Conservation (phyloP, 2,113 vertebrate species). For the Hydropotes inermis region DNA sequence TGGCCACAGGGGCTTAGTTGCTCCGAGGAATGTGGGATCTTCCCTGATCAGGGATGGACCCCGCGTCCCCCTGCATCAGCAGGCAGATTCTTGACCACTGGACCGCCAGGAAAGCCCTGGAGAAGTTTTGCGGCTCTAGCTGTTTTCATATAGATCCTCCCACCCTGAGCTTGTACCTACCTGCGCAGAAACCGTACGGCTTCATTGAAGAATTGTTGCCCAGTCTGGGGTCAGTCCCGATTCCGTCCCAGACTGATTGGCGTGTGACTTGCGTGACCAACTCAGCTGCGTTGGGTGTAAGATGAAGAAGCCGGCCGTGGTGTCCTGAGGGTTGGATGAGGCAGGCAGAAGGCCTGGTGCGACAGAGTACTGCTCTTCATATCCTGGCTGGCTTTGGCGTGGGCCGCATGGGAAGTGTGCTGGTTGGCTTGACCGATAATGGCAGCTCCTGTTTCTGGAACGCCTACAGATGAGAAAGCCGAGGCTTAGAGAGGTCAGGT, state of each 20-base stretch:
- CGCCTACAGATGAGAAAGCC: not conserved
- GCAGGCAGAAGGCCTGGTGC: not conserved
- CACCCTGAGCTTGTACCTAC: not conserved
- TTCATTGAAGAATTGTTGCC: not conserved
- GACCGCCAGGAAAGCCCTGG: too few species aligned
- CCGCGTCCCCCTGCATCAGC: too few species aligned
- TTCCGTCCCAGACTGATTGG: not conserved
- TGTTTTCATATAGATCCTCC: not conserved
- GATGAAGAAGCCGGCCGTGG: not conserved
- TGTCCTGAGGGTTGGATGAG: not conserved
- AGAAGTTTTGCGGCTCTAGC: not conserved
- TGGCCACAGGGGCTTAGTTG: not conserved
- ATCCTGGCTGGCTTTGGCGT: not conserved
- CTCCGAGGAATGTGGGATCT: too few species aligned
- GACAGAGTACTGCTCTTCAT: not conserved
- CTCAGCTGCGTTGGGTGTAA: not conserved
- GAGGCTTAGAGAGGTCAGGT: not conserved
- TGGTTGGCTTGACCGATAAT: not conserved
- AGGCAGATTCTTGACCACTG: too few species aligned
- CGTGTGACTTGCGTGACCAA: not conserved
- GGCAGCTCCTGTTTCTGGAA: not conserved
- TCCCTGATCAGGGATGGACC: too few species aligned
- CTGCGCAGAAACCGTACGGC: not conserved
- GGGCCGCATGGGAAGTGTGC: not conserved
- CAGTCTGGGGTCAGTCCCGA: not conserved